phyloP scores from a whole-genome alignment of 1,140 invertebrate species.

The Manduca sexta region DNA sequence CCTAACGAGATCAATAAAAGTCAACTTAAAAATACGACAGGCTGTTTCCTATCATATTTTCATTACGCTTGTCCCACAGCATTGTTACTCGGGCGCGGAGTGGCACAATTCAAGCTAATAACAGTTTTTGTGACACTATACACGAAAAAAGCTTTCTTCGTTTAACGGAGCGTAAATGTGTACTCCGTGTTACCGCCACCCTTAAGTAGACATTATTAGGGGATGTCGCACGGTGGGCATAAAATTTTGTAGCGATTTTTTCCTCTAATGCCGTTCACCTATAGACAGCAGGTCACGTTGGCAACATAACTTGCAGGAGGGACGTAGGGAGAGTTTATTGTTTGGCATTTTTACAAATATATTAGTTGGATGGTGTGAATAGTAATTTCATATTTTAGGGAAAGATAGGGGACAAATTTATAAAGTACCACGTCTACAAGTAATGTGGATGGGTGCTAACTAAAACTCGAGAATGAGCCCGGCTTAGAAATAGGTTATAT shows the following conservation, averaged over 20 bases:
- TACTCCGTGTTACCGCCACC: slow-evolving; percentile 65
- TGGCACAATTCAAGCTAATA: slow-evolving; percentile 66
- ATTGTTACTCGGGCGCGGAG: slow-evolving; percentile 5
- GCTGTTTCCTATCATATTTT: no score
- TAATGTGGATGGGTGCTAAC: no score
- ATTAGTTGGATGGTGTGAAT: no score
- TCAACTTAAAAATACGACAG: no score
- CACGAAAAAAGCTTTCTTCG: slow-evolving; percentile 72
- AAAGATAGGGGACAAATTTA: no score
- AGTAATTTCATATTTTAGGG: no score
- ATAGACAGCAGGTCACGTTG: slow-evolving; percentile 47
- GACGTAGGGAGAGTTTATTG: neutral
- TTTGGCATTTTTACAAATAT: neutral
- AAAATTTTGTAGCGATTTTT: slow-evolving; percentile 71
- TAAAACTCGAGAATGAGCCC: no score
- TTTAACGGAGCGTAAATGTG: slow-evolving; percentile 71
- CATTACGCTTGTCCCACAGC: no score
- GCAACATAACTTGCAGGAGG: slow-evolving; percentile 18
- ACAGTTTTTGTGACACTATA: slow-evolving; percentile 72
- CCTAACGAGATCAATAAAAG: no score
- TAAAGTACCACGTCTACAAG: no score
- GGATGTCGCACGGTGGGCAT: slow-evolving; percentile 56
- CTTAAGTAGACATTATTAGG: slow-evolving; percentile 71
- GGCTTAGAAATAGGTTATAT: no score
- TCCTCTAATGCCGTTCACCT: slow-evolving; percentile 53